Conservation (phyloP, 2,113 vertebrate genomes). For the Phyllostomus hastatus region DNA sequence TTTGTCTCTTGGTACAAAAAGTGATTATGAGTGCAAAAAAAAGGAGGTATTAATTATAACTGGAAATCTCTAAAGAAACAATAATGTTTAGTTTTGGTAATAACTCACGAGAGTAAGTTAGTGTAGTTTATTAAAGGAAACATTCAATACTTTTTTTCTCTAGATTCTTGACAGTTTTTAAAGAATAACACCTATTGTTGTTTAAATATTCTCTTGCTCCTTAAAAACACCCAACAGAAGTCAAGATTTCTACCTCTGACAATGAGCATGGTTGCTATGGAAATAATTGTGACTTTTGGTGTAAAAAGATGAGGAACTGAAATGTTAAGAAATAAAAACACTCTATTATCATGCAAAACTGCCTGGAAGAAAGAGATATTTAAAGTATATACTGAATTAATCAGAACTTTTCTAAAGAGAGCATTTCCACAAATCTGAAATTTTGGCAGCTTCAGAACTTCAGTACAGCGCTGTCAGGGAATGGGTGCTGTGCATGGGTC, state of each 20-base stretch:
- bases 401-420: conserved; percentile 62
- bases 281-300: conserved; percentile 75
- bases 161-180: conserved; percentile 29
- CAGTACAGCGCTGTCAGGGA: background rate
- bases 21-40: background rate
- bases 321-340: conserved; percentile 73
- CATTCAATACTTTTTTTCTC: background rate
- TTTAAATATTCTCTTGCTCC: conserved; percentile 49
- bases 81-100: background rate
- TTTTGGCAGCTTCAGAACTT: conserved; percentile 58
- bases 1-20: background rate
- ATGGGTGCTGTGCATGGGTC: background rate
- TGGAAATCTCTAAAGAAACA: background rate
- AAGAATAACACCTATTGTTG: conserved; percentile 55
- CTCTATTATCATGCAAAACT: conserved; percentile 73
- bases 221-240: conserved; percentile 45
- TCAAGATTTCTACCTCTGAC: conserved; percentile 60
- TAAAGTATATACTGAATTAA: conserved; percentile 52
- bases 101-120: background rate
- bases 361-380: conserved; percentile 47
- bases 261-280: conserved; percentile 69
- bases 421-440: conserved; percentile 48
- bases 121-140: background rate
- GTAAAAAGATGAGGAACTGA: conserved; percentile 52
- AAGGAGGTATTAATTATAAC: background rate